phyloP scores from a whole-genome alignment of 2,888 invertebrate species.

The Pantelozetes paolii region DNA sequence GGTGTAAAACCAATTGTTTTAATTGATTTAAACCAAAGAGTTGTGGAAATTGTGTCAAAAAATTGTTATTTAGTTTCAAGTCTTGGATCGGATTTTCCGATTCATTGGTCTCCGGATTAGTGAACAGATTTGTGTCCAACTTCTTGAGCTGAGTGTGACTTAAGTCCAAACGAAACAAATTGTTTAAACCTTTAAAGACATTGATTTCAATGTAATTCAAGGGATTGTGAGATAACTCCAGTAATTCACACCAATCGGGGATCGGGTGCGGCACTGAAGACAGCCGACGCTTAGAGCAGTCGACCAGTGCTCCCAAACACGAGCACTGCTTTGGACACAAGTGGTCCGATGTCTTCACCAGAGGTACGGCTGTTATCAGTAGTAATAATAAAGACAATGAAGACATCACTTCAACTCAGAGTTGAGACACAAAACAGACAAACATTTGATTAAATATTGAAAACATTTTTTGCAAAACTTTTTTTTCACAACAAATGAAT shows the following conservation, averaged over 20 bases:
- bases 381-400: background rate
- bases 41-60: conserved; percentile 30
- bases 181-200: background rate
- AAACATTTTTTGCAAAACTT: background rate
- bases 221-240: conserved; percentile 59
- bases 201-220: background rate
- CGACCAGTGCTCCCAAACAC: conserved; percentile 68
- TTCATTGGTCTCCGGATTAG: background rate
- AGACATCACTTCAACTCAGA: background rate
- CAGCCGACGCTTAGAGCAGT: conserved; percentile 69
- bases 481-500: background rate
- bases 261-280: conserved; percentile 65
- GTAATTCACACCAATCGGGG: conserved; percentile 69
- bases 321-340: conserved; percentile 65
- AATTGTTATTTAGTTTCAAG: conserved; percentile 33
- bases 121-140: conserved; percentile 16
- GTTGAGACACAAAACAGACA: no score
- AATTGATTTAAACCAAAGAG: conserved; percentile 9
- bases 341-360: background rate
- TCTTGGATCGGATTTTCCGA: background rate
- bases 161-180: conserved; percentile 14
- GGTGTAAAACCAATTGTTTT: conserved; percentile 52
- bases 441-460: no score
- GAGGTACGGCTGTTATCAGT: background rate
- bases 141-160: conserved; percentile 20